phyloP scores from a whole-genome alignment of 2,797 vertebrate species.

The Hyperoplus lanceolatus region DNA sequence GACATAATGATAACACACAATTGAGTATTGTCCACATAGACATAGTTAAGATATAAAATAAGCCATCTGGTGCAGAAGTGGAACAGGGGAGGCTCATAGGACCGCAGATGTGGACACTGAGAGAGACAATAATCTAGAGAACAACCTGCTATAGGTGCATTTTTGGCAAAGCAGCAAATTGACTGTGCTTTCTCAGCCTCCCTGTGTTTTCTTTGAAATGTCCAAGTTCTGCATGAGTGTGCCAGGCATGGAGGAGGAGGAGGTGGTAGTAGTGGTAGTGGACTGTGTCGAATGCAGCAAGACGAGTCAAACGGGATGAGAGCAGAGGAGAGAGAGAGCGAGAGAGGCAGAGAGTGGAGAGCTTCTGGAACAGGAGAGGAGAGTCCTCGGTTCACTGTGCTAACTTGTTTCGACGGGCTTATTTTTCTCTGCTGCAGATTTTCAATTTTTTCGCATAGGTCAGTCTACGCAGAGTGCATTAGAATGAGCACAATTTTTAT shows the following conservation, averaged over 20 bases:
- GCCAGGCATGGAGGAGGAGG: constrained; percentile 11
- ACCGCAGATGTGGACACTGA: neutral
- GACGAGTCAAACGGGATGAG: constrained; percentile 48
- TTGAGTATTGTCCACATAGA: neutral
- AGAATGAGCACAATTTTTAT: constrained; percentile 3
- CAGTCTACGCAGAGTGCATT: constrained; percentile 1
- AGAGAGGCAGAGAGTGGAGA: constrained; percentile 3
- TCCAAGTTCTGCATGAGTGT: constrained; percentile 25
- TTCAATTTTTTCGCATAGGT: constrained; percentile 21
- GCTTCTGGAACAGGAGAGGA: constrained; percentile 22
- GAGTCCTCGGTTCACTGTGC: constrained; percentile 24
- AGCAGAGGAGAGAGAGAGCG: constrained; percentile 17
- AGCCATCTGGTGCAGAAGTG: neutral
- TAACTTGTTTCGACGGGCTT: constrained; percentile 44
- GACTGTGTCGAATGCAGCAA: constrained; percentile 48
- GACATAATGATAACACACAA: neutral
- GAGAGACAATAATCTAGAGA: neutral
- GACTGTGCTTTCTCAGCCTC: neutral
- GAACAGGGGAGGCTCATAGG: neutral
- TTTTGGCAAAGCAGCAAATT: constrained; percentile 12
- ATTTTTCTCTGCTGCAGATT: constrained; percentile 22
- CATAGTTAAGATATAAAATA: neutral
- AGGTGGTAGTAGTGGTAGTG: constrained; percentile 1
- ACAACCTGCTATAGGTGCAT: constrained; percentile 7
- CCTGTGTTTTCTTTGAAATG: neutral